Evolutionary conservation across 1,140 invertebrate genomes (phyloP), one percentile per base, ranked within the genome.

Genomic region (Adelges cooleyi): DNA sequence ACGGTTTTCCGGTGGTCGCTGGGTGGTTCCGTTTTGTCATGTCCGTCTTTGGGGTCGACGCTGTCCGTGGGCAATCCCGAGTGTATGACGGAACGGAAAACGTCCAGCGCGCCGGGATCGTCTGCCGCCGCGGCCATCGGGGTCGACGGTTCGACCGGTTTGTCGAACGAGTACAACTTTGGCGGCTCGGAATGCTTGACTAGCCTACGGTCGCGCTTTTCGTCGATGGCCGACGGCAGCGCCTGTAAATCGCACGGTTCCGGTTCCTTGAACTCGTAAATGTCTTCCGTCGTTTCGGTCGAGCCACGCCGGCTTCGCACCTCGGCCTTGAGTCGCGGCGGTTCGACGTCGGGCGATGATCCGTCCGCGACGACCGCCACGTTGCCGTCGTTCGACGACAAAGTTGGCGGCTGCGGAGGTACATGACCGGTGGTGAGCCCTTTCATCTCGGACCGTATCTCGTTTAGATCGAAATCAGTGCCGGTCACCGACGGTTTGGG

Each of bases 201-300:
- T 44, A 27, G 1, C 46, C 54, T 62, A 29, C 56, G 20, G 42
- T 42, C 11, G n/a, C n/a, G n/a, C 27, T 67, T 56, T 76, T 78
- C 59, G 75, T 78, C 20, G 71, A 29, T 54, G 20, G 46, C 65
- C 27, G 70, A 72, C 15, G 79, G 77, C 42, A 84, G 79, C 10
- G 85, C 80, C 74, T 89, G 86, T 69, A 89, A 84, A 73, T 90
- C 86, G 71, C 90, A 90, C 0, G 87, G 86, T 74, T 91, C 88
- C 0, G 87, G 86, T 76, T 92, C 89, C 74, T 90, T 90, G 71
- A 92, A 92, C 74, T 92, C 89, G 70, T 92, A 92, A 71, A 90
- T 82, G 74, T 90, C 88, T 69, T 86, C 84, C 68, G 68, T 66
- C 11, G 13, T 18, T 29, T 33, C 29, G 29, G 11, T 5, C 5